Base-by-base conservation (phyloP, 2,113 vertebrate genomes). In the Stictonetta naevosa region DNA sequence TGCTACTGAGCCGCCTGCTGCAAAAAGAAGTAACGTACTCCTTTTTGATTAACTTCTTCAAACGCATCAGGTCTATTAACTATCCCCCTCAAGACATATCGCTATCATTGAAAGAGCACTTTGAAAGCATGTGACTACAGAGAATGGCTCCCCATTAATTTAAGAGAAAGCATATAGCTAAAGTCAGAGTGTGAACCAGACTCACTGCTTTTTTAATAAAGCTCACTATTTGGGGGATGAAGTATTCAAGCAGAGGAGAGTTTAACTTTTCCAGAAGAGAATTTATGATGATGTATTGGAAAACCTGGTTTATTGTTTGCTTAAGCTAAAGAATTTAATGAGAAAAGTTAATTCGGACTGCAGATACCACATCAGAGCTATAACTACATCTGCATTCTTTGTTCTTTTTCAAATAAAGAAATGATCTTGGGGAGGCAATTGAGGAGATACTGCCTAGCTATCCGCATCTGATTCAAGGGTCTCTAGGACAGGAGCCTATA, bases 11-110 rank as follows among this genome's bases (percentile, higher is more conserved):
- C 20, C 9, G 84, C 36, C 44, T 79, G 25, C 69, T 94, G 58
- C 40, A 59, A 50, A 50, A 82, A 92, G 50, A 42, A 88, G 18
- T 66, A 82, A 46, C 40, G 21, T 58, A 67, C 28, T 93, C 18
- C 58, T 84, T 84, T 89, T 55, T 92, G 66, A 91, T 77, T 69
- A 93, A 87, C 58, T 91, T 88, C 56, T 86, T 83, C 83, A 83
- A 78, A 58, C 0, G 2, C 3, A 0, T 71, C 75, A 85, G 31
- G 53, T 76, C 62, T 87, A 14, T 82, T 89, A 95, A 89, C 67
- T 33, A 53, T 5, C 3, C n/a, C 44, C 38, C 52, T 88, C n/a
- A 79, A 93, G 71, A 80, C 63, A 80, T 67, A 69, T 59, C 46
- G 16, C 71, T 73, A 2, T 59, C 77, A 76, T 23, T 93, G 80